Percentiles rank a stretch among this genome's conserved stretches.
Conservation (phyloP, 2,797 vertebrate species). For the Crotalus adamanteus region DNA sequence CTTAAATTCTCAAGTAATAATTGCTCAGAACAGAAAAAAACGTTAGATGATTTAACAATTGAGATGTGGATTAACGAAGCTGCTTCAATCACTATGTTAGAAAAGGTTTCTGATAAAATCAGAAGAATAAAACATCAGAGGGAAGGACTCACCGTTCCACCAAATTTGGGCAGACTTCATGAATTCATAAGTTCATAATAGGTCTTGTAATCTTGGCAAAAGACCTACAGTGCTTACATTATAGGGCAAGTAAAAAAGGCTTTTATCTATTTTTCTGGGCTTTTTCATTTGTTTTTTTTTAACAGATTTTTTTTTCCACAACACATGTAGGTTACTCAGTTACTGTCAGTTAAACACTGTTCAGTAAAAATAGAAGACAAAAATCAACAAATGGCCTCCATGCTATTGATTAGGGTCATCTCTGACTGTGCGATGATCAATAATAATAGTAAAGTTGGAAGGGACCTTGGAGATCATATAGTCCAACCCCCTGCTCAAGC, state of each 20-base stretch:
- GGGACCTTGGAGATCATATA: not conserved
- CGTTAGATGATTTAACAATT: not conserved
- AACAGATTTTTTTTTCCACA: not conserved
- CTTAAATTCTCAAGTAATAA: not conserved
- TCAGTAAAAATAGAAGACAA: not conserved
- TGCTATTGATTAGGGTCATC: too few species aligned
- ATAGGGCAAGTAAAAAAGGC: not conserved
- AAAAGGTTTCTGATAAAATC: not conserved
- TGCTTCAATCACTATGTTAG: not conserved
- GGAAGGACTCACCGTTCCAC: not conserved
- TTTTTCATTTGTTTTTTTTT: not conserved
- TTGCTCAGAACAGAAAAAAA: not conserved
- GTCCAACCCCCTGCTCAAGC: not conserved
- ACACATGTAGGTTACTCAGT: not conserved
- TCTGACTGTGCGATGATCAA: too few species aligned
- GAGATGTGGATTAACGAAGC: not conserved
- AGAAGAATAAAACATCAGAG: not conserved
- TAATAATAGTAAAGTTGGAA: not conserved
- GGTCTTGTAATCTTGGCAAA: not conserved
- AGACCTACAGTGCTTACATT: not conserved
- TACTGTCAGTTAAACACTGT: not conserved
- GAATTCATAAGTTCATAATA: not conserved
- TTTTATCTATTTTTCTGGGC: not conserved
- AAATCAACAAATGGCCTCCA: too few species aligned
- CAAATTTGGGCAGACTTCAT: not conserved